Base-by-base conservation (phyloP, 2,797 vertebrate genomes). In the Xyrichtys novacula region DNA sequence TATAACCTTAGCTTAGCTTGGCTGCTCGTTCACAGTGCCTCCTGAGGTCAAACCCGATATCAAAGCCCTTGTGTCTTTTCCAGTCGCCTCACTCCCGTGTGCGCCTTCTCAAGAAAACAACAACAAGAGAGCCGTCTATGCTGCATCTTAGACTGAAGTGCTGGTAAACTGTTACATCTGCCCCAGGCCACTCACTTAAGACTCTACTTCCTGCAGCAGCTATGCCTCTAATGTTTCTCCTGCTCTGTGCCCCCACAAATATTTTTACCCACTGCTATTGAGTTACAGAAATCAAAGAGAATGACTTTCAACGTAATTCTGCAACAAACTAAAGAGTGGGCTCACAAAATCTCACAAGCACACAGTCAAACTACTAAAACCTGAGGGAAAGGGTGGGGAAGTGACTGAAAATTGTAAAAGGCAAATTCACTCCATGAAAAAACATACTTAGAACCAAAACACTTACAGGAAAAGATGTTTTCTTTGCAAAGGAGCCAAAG, bases 281-380 rank as follows among this genome's bases (percentile, higher is more conserved):
- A 92, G 94, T 98, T 98, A 97, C 96, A 97, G 96, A 98, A 98
- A 96, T 96, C 88, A 94, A 92, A 93, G 93, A 92, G 92, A 96
- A 95, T 81, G 89, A 92, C 93, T 93, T 93, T 93, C 88, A 90
- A 89, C 89, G 93, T 93, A 90, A 95, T 93, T 95, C 90, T 94
- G 91, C 83, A 94, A 93, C 91, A 95, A 94, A 93, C 72, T 71
- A 48, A 89, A 83, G 88, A 90, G 84, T 93, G 71, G 81, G 90
- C 94, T 94, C 7, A 91, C 90, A 2, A 89, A 91, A 95, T 94
- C 72, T 88, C 53, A 85, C 90, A 76, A 38, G 73, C 84, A 88
- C 79, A 86, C 80, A 88, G 90, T 76, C 75, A 92, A 93, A 90
- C 74, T 53, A 88, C 65, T 53, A 86, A 29, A 89, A 49, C 23